These are phyloP conservation scores for Brachionus angularis DNA, from an alignment of 1,140 invertebrate genomes.

Conservation along the genomic window DNA sequence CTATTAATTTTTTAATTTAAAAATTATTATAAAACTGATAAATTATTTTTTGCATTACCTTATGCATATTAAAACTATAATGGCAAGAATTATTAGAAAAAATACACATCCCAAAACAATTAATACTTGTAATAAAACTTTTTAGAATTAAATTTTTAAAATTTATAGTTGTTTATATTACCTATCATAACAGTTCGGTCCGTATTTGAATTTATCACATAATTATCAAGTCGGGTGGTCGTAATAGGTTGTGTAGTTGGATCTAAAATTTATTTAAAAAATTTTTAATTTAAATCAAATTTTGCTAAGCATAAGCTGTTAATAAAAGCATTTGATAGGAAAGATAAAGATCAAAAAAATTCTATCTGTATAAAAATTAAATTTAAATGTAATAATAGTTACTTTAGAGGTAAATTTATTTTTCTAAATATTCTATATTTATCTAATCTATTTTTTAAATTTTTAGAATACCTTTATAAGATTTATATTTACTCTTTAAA, in stretches of 20 bases:
- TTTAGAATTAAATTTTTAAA: neutral
- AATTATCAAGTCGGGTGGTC: neutral
- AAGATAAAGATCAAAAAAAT: too few species aligned
- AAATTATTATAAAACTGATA: neutral
- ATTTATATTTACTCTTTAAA: slow-evolving; percentile 39
- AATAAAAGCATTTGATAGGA: too few species aligned
- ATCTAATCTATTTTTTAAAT: too few species aligned
- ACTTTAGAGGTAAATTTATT: neutral
- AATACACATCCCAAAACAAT: slow-evolving; percentile 35
- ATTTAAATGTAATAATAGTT: neutral
- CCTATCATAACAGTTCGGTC: slow-evolving; percentile 41
- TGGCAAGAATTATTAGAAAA: slow-evolving; percentile 34
- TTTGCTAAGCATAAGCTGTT: too few species aligned
- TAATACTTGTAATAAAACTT: slow-evolving; percentile 3
- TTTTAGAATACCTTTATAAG: slow-evolving; percentile 36
- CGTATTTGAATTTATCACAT: neutral
- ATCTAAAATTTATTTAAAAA: neutral
- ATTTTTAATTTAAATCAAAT: neutral
- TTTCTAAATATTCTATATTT: too few species aligned
- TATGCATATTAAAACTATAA: slow-evolving; percentile 19
- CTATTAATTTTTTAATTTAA: neutral
- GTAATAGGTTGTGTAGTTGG: slow-evolving; percentile 12
- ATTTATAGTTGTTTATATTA: neutral
- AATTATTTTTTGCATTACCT: slow-evolving; percentile 6
- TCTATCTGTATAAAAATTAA: too few species aligned